A percentile compares a stretch with the other conserved stretches of the same genome.
These are phyloP conservation scores for Frankliniella fusca DNA, from an alignment of 2,888 invertebrate species.

Conservation along the genomic window DNA sequence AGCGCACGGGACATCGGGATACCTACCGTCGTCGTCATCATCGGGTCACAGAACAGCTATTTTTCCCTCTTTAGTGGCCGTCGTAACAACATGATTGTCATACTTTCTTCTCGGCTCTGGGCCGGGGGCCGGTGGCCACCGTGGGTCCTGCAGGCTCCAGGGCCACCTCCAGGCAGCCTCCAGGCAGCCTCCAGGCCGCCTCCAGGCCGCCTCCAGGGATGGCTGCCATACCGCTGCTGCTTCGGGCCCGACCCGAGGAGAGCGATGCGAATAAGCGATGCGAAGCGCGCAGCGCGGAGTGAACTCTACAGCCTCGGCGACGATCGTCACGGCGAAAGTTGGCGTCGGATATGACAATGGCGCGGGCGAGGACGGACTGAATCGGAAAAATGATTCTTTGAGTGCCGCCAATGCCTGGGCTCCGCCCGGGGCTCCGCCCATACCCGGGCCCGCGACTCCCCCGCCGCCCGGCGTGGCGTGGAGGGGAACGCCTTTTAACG, in stretches of 20 bases:
- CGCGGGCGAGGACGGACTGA: background rate
- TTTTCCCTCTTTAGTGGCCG: no score
- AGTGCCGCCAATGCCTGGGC: background rate
- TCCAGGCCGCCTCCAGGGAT: background rate
- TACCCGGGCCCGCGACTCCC: background rate
- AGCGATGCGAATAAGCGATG: no score
- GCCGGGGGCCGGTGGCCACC: no score
- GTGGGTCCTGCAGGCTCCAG: background rate
- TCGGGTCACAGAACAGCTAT: no score
- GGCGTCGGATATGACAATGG: background rate
- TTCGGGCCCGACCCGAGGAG: background rate
- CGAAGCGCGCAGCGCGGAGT: background rate
- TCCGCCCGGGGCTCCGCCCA: background rate
- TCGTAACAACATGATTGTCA: no score
- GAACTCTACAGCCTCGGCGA: background rate
- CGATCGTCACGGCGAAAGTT: background rate
- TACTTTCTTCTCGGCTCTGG: no score
- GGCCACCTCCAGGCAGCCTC: background rate
- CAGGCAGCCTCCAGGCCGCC: no score
- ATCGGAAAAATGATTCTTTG: background rate
- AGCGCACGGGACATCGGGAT: no score
- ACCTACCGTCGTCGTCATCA: no score
- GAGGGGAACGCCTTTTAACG: background rate
- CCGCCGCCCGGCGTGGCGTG: background rate
- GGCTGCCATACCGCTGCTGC: background rate